These are phyloP conservation scores for Campylomormyrus tamandua DNA, from an alignment of 2,113 vertebrate genomes.

Conservation along the genomic window DNA sequence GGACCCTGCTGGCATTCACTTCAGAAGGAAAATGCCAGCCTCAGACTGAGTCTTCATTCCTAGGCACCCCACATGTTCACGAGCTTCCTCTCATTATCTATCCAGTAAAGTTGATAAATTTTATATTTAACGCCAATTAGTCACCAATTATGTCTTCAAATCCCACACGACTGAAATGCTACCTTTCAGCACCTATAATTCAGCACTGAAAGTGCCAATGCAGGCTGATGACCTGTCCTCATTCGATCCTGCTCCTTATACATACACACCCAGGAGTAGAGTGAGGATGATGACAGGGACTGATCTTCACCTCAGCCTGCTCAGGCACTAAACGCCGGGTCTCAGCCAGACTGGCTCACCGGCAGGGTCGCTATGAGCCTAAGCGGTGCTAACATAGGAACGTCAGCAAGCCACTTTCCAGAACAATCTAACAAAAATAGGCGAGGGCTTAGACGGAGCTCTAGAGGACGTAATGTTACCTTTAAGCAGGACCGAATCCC, in stretches of 20 bases:
- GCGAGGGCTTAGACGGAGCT: background rate
- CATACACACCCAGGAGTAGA: background rate
- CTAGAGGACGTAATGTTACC: background rate
- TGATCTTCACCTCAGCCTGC: background rate
- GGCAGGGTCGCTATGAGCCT: background rate
- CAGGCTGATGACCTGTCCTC: background rate
- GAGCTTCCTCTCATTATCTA: background rate
- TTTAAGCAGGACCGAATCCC: background rate
- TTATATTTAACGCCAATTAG: background rate
- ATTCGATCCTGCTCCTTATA: background rate
- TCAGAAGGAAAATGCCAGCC: background rate
- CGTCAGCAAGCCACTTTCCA: background rate
- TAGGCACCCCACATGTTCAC: background rate
- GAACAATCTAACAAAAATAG: background rate
- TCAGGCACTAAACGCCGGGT: background rate
- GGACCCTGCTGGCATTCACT: background rate
- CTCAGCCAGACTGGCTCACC: background rate
- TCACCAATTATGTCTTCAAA: background rate
- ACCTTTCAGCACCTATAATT: background rate
- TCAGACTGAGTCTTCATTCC: background rate
- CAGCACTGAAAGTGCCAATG: background rate
- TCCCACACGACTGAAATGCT: background rate
- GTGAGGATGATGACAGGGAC: background rate
- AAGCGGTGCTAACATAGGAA: background rate
- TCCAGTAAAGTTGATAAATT: background rate